Conservation (phyloP, 2,888 invertebrate species). For the Oscheius sp. region DNA sequence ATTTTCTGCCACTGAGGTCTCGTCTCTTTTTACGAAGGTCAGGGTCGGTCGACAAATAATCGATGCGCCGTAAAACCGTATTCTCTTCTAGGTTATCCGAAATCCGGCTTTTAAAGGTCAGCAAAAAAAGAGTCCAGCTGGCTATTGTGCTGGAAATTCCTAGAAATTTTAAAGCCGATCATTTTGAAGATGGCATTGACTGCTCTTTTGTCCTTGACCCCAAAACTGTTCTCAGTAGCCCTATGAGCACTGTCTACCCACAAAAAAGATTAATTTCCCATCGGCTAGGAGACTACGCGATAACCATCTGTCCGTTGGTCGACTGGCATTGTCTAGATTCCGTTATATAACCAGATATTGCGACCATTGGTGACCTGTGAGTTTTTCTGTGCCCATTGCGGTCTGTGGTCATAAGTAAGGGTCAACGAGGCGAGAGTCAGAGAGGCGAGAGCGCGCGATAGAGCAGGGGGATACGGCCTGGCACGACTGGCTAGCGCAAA, state of each 20-base stretch:
- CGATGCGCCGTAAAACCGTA: conserved; percentile 36
- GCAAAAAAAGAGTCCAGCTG: not conserved
- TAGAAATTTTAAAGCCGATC: conserved; percentile 1
- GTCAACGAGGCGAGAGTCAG: conserved; percentile 34
- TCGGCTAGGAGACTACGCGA: not conserved
- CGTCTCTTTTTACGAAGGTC: conserved; percentile 27
- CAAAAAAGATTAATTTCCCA: conserved; percentile 12
- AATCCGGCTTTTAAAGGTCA: conserved; percentile 34
- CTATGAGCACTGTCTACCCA: not conserved
- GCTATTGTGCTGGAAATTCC: conserved; percentile 9
- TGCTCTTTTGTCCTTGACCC: conserved; percentile 10
- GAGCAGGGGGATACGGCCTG: conserved; percentile 37
- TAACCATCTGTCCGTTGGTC: conserved; percentile 14
- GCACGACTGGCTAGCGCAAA: conserved; percentile 35
- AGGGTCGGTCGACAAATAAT: conserved; percentile 29
- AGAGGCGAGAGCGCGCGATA: conserved; percentile 37
- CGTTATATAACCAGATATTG: conserved; percentile 7
- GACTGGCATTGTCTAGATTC: conserved; percentile 1
- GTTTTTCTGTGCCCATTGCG: conserved; percentile 11
- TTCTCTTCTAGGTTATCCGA: conserved; percentile 25
- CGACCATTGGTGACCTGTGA: conserved; percentile 3
- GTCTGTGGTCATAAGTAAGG: conserved; percentile 24
- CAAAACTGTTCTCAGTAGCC: not conserved
- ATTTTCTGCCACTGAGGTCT: conserved; percentile 13
- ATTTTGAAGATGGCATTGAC: not conserved